Conservation (phyloP, 2,888 invertebrate genomes). For the Eurytoma adleriae region DNA sequence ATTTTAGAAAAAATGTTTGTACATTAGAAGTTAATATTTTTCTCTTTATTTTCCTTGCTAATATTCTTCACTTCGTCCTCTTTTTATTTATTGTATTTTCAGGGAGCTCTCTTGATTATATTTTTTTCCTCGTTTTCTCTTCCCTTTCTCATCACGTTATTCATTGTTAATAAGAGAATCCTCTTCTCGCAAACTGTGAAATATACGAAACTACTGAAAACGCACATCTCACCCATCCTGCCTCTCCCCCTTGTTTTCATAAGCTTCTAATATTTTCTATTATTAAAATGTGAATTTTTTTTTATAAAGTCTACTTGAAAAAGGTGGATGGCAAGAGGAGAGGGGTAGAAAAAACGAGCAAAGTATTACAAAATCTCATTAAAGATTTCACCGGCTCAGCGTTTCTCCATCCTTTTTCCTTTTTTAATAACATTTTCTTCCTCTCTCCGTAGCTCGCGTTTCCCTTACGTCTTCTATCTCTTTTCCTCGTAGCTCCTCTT, state of each 20-base stretch:
- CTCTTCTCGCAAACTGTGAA: slow-evolving; percentile 14
- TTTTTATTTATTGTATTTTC: background rate
- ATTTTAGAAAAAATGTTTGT: background rate
- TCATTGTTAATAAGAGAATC: slow-evolving; percentile 3
- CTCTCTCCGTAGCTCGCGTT: slow-evolving; percentile 10
- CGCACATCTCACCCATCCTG: background rate
- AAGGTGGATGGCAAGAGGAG: background rate
- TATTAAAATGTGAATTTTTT: background rate
- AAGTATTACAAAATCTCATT: slow-evolving; percentile 26
- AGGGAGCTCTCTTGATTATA: background rate
- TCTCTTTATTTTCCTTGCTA: too few relatives aligned
- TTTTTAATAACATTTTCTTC: slow-evolving; percentile 32
- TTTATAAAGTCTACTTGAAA: background rate
- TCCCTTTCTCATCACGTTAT: background rate
- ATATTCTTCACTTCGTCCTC: background rate
- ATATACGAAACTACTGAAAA: background rate
- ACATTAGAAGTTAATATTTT: too few relatives aligned
- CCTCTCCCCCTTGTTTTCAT: too few relatives aligned
- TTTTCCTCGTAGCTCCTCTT: background rate
- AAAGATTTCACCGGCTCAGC: slow-evolving; percentile 17
- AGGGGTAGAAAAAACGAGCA: too few relatives aligned
- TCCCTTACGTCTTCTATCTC: background rate
- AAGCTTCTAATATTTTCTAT: background rate
- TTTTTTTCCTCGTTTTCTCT: background rate
- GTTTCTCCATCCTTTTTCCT: background rate